Conservation (phyloP, 2,888 invertebrate species). For the Ophion slaviceki region DNA sequence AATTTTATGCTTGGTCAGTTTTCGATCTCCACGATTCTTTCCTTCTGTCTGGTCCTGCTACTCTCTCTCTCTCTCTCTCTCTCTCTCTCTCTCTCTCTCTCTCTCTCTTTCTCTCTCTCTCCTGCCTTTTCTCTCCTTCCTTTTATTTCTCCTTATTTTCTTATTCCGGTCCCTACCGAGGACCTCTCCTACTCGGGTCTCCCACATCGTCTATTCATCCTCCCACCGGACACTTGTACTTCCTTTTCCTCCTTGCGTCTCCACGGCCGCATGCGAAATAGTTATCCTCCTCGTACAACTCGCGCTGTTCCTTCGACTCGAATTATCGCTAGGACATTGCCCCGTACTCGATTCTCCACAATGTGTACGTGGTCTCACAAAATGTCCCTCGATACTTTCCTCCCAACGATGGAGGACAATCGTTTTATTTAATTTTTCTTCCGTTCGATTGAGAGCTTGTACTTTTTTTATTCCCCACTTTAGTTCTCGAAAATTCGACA, state of each 20-base stretch:
- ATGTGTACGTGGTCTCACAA: not conserved
- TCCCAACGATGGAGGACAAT: not conserved
- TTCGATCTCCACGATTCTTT: constrained; percentile 46
- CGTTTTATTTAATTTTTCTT: no score
- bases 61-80: constrained; percentile 21
- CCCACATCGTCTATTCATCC: constrained; percentile 43
- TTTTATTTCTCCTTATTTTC: constrained; percentile 45
- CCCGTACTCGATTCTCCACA: not conserved
- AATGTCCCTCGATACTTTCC: not conserved
- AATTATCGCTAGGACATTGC: not conserved
- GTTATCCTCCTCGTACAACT: constrained; percentile 10
- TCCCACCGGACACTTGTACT: constrained; percentile 20
- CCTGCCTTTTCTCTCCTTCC: constrained; percentile 11
- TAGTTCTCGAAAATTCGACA: no score
- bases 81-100: constrained; percentile 8
- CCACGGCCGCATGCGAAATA: constrained; percentile 19
- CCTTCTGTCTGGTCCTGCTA: no score
- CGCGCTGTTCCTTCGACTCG: not conserved
- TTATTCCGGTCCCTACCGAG: constrained; percentile 2
- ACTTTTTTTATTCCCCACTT: no score
- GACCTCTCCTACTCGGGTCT: not conserved
- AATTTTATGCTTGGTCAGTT: constrained; percentile 53
- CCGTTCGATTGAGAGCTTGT: no score
- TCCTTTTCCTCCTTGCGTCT: not conserved
- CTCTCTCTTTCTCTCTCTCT: constrained; percentile 2